These are phyloP conservation scores for Lepilemur ruficaudatus DNA, from an alignment of 2,797 vertebrate genomes.

Conservation along the genomic window DNA sequence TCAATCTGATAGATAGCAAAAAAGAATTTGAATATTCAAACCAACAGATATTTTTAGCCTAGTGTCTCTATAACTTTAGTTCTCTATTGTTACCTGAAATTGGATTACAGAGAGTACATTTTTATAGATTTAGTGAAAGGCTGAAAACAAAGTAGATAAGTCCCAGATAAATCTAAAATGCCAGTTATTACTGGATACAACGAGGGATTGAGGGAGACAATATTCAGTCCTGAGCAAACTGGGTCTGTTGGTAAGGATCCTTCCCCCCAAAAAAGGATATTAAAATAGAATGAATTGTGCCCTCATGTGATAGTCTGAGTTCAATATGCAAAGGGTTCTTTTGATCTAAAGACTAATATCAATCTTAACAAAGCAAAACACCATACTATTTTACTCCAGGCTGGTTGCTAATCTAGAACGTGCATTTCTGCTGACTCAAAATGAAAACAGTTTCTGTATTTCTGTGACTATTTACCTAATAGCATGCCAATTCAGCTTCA, in stretches of 20 bases:
- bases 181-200: not conserved
- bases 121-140: not conserved
- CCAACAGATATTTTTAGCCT: not conserved
- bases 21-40: constrained; percentile 40
- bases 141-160: not conserved
- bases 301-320: not conserved
- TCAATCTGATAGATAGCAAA: not conserved
- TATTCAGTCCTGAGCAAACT: not conserved
- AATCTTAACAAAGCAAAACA: not conserved
- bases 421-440: constrained; percentile 25
- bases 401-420: not conserved
- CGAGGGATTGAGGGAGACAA: not conserved
- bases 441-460: constrained; percentile 29
- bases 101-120: not conserved
- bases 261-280: not conserved
- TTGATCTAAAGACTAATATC: not conserved
- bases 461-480: constrained; percentile 14
- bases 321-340: not conserved
- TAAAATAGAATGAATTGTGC: not conserved
- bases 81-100: not conserved
- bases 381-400: not conserved
- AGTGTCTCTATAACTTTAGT: not conserved
- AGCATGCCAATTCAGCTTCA: not conserved
- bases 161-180: not conserved
- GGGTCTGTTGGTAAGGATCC: not conserved